Conservation (phyloP, 2,888 invertebrate genomes). For the Hyposoter didymator region DNA sequence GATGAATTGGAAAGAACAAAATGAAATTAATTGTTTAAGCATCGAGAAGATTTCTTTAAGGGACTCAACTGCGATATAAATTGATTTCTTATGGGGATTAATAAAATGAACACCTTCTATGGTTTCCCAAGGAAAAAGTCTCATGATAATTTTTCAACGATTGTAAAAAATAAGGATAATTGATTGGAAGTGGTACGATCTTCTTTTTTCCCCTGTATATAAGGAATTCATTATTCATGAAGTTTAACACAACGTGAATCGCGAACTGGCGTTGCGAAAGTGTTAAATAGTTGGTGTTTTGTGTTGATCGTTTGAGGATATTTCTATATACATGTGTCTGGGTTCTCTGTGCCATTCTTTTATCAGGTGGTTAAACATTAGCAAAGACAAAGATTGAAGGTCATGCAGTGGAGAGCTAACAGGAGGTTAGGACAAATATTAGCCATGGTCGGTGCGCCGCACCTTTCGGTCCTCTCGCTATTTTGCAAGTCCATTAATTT, state of each 20-base stretch:
- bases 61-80: neutral
- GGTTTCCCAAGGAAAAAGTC: neutral
- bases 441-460: conserved; percentile 45
- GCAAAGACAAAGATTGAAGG: conserved; percentile 26
- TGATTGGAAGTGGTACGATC: neutral
- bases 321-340: neutral
- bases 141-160: conserved; percentile 3
- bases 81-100: neutral
- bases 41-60: neutral
- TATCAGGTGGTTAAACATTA: conserved; percentile 46
- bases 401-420: conserved; percentile 34
- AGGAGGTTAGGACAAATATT: conserved; percentile 62
- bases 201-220: neutral
- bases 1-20: neutral
- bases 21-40: neutral
- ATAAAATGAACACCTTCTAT: neutral
- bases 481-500: conserved; percentile 69
- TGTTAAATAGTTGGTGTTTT: conserved; percentile 1
- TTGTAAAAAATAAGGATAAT: neutral
- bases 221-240: neutral
- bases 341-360: conserved; percentile 34
- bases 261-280: neutral
- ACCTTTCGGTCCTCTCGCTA: conserved; percentile 49
- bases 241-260: neutral
- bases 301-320: neutral